These are phyloP conservation scores for Strigamia transsilvanica DNA, from an alignment of 2,888 invertebrate genomes.

Conservation along the genomic window DNA sequence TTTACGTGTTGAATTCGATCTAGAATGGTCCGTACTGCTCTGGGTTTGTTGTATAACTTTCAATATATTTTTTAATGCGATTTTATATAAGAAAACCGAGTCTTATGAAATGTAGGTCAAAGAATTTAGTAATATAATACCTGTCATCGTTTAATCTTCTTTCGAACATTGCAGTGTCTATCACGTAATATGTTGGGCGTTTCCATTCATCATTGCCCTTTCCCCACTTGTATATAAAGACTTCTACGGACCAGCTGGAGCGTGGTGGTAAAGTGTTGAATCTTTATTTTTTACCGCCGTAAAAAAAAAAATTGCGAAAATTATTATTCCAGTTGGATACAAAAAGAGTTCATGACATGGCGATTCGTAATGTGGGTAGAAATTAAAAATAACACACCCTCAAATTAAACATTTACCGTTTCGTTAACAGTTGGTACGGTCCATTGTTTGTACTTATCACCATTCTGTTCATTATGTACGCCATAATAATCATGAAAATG, in stretches of 20 bases:
- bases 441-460: slow-evolving; percentile 51
- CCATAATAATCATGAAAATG: slow-evolving; percentile 48
- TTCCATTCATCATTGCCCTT: slow-evolving; percentile 53
- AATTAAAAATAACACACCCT: not conserved
- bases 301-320: not conserved
- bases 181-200: slow-evolving; percentile 53
- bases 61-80: slow-evolving; percentile 53
- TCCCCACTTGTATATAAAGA: slow-evolving; percentile 54
- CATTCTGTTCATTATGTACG: slow-evolving; percentile 43
- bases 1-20: not conserved
- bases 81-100: slow-evolving; percentile 51
- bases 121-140: not conserved
- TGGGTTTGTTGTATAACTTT: slow-evolving; percentile 53
- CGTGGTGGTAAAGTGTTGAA: slow-evolving; percentile 54
- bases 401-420: not conserved
- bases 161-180: slow-evolving; percentile 51
- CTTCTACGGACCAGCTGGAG: slow-evolving; percentile 54
- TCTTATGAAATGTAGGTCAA: slow-evolving; percentile 52
- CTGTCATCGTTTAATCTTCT: not conserved
- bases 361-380: slow-evolving; percentile 53
- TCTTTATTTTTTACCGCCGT: not conserved
- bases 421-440: slow-evolving; percentile 52
- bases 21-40: slow-evolving; percentile 54
- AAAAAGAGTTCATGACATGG: slow-evolving; percentile 48
- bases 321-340: slow-evolving; percentile 53